Evolutionary conservation across 2,888 invertebrate species (phyloP).

Genomic region (Luperina testacea): DNA sequence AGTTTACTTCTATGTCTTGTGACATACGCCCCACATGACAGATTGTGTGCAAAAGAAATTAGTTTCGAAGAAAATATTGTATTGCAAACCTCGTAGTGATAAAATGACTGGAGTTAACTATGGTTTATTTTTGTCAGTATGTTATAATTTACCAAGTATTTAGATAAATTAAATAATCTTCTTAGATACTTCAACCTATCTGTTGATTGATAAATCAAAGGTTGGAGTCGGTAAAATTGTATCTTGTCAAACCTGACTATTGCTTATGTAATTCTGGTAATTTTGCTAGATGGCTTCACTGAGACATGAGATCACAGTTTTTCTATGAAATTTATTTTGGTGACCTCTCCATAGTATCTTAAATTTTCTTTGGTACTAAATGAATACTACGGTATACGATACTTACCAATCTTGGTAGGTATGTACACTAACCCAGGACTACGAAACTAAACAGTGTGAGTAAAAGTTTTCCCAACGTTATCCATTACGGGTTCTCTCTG

Average conservation of each 20-base stretch:
- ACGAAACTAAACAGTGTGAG: neutral
- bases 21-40: neutral
- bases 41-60: neutral
- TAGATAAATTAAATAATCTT: neutral
- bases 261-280: neutral
- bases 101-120: neutral
- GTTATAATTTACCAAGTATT: neutral
- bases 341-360: neutral
- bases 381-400: neutral
- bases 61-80: neutral
- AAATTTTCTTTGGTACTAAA: neutral
- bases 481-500: constrained; percentile 10
- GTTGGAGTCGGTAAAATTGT: neutral
- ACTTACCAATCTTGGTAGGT: neutral
- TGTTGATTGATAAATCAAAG: neutral
- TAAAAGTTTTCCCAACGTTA: constrained; percentile 11
- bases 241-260: neutral
- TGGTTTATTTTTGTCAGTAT: neutral
- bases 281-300: neutral
- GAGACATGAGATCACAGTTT: neutral
- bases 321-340: neutral
- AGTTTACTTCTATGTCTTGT: neutral
- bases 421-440: neutral
- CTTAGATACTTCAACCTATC: neutral
- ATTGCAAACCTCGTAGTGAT: neutral